phyloP scores from a whole-genome alignment of 2,888 invertebrate genomes.

The Limenitis camilla region DNA sequence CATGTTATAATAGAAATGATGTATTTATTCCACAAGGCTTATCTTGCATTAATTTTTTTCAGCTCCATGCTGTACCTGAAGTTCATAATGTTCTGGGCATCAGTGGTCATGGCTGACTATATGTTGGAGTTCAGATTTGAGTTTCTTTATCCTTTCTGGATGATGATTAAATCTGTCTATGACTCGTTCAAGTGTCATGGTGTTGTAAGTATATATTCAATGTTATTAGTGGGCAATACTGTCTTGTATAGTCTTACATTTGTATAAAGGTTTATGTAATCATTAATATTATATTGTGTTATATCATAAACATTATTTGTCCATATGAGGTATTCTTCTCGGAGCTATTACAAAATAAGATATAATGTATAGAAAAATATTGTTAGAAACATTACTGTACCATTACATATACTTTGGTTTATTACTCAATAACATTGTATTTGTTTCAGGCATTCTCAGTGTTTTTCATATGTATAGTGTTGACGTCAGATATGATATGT shows the following conservation, averaged over 20 bases:
- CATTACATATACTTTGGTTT: no score
- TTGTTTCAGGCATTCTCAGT: conserved; percentile 91
- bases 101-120: conserved; percentile 96
- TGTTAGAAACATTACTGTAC: no score
- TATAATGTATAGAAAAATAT: no score
- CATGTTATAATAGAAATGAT: no score
- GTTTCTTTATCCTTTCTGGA: conserved; percentile 99
- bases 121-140: conserved; percentile 99
- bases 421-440: not conserved
- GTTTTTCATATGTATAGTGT: conserved; percentile 97
- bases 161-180: conserved; percentile 94
- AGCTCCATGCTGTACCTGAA: conserved; percentile 96
- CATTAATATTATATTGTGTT: not conserved
- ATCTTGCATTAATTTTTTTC: conserved; percentile 53
- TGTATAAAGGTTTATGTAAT: not conserved
- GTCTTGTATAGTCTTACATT: not conserved
- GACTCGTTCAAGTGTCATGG: conserved; percentile 99
- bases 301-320: not conserved
- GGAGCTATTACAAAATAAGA: no score
- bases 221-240: not conserved
- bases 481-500: conserved; percentile 98
- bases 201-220: conserved; percentile 79
- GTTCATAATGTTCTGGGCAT: conserved; percentile 95
- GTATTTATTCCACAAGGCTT: no score
- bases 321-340: no score